Evolutionary conservation across 92 coral and sea anemone species (phyloP), one percentile per base, ranked within the genome.

Genomic region (Hydrozoanthus gracilis): DNA sequence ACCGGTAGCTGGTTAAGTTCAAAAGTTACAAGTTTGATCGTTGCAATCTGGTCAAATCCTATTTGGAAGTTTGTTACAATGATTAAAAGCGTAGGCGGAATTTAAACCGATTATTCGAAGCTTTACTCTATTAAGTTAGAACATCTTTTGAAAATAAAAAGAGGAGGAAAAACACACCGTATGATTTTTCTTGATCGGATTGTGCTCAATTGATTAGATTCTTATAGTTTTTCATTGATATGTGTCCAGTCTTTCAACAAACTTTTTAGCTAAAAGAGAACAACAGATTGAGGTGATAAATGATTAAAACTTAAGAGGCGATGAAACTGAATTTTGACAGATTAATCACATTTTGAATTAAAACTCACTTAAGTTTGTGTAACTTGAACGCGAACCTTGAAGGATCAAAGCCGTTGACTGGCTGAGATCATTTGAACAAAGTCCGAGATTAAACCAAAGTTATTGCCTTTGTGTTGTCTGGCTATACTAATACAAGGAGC

Each of bases 201-300:
- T 58, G 4, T 58, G 64, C 4, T 58, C 15, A 12, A 15, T 3
- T 11, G 12, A 5, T 9, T 4, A 11, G 15, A 5, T 4, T 11
- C 64, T 58, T 58, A 8, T 5, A 58, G 12, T 16, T 16, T 58
- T 58, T 58, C 15, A 58, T 11, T 6, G 15, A 56, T 4, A 9
- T 18, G 10, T 72, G 45, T 45, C n/a, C 20, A 4, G 51, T 72
- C 77, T 72, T 72, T 72, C 54, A 72, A 72, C 77, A 45, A 72
- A 27, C 54, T 9, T 15, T 7, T 8, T 44, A 10, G 44, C 1
- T 3, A 65, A 7, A 20, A 4, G 8, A 71, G 13, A 71, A 12
- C 76, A 46, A 71, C 13, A 12, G 39, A 27, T 50, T 6, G 51
- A 71, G 18, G 75, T 39, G 17, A 4, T 66, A 66, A 66, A 66